Evolutionary conservation across 2,888 invertebrate genomes (phyloP).

Genomic region (Tolmerus cingulatus): DNA sequence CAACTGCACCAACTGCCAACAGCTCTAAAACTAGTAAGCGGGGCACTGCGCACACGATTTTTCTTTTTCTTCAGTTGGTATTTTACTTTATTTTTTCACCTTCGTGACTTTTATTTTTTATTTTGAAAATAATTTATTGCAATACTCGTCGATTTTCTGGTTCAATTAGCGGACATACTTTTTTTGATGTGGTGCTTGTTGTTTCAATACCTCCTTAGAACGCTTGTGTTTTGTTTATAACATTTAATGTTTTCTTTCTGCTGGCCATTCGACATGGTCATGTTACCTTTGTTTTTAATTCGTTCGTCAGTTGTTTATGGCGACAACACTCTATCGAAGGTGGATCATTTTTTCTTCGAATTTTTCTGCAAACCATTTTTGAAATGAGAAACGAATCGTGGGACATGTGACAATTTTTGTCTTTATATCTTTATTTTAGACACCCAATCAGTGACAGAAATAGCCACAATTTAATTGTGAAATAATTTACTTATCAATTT

Average conservation of each 20-base stretch:
- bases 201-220: neutral
- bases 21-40: neutral
- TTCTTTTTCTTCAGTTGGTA: neutral
- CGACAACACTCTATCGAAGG: neutral
- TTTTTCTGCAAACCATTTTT: neutral
- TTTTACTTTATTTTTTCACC: neutral
- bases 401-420: neutral
- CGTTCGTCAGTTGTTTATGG: neutral
- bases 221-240: neutral
- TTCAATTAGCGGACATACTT: slow-evolving; percentile 15
- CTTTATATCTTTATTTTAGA: neutral
- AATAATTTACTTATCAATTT: neutral
- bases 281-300: neutral
- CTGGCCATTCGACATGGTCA: neutral
- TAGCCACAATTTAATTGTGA: neutral
- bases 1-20: neutral
- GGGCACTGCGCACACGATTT: neutral
- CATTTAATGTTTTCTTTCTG: neutral
- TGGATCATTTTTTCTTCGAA: neutral
- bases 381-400: neutral
- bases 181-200: neutral
- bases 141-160: slow-evolving; percentile 4
- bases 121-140: slow-evolving; percentile 2
- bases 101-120: neutral
- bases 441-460: neutral